Evolutionary conservation across 2,797 vertebrate genomes (phyloP).

Genomic region (Helicolenus hilgendorfi): DNA sequence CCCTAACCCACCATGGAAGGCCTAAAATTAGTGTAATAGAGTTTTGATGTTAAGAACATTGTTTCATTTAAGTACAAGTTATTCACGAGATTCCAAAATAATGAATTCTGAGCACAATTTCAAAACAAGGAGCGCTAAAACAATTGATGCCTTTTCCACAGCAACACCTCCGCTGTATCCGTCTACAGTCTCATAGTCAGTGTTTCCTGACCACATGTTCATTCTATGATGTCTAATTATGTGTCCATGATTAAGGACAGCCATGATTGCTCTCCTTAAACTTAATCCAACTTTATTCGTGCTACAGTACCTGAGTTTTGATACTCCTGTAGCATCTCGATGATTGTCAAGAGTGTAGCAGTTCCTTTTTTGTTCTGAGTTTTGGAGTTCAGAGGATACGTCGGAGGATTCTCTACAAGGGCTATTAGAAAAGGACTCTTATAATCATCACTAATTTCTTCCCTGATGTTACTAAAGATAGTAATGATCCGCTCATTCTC

Average conservation of each 20-base stretch:
- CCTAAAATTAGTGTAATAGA: not conserved
- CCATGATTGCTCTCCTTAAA: not conserved
- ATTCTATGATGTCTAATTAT: constrained; percentile 17
- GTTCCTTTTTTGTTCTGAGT: constrained; percentile 26
- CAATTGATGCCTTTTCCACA: constrained; percentile 14
- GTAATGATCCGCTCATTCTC: not conserved
- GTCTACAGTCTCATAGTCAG: not conserved
- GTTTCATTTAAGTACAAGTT: not conserved
- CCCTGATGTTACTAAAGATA: not conserved
- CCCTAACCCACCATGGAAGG: not conserved
- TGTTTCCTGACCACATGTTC: constrained; percentile 4
- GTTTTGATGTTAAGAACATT: constrained; percentile 11
- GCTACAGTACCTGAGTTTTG: constrained; percentile 44
- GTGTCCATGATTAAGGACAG: not conserved
- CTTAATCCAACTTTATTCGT: not conserved
- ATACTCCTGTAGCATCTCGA: constrained; percentile 46
- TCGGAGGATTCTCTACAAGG: constrained; percentile 62
- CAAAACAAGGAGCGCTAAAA: not conserved
- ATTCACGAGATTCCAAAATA: not conserved
- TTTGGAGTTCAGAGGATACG: constrained; percentile 31
- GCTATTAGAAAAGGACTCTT: constrained; percentile 56
- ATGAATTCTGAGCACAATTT: constrained; percentile 8
- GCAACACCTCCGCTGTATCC: not conserved
- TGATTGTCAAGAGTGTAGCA: constrained; percentile 69
- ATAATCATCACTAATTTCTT: constrained; percentile 27